phyloP scores from a whole-genome alignment of 2,797 vertebrate genomes.

The Characodon lateralis region DNA sequence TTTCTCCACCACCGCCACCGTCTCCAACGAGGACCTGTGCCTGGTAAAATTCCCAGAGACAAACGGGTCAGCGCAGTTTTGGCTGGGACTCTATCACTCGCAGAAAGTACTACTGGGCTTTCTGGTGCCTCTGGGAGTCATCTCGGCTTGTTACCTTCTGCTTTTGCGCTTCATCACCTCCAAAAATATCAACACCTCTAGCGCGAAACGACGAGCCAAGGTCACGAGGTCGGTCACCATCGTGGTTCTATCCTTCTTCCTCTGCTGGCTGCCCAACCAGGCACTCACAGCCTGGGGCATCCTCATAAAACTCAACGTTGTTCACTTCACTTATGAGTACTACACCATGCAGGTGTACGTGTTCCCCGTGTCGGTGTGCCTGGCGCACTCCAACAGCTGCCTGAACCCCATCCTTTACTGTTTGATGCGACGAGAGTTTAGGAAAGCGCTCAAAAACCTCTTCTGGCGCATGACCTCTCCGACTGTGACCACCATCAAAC shows the following conservation, averaged over 20 bases:
- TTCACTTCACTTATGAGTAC: conserved; percentile 91
- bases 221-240: conserved; percentile 94
- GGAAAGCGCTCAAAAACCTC: conserved; percentile 89
- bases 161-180: conserved; percentile 89
- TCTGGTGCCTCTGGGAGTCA: conserved; percentile 85
- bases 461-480: conserved; percentile 90
- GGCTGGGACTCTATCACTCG: conserved; percentile 91
- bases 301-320: conserved; percentile 91
- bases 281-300: conserved; percentile 93
- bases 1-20: conserved; percentile 88
- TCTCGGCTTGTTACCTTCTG: conserved; percentile 88
- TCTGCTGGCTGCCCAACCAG: conserved; percentile 98
- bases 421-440: conserved; percentile 93
- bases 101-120: conserved; percentile 95
- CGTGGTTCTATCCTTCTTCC: conserved; percentile 93
- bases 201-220: conserved; percentile 88
- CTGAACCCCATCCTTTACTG: conserved; percentile 95
- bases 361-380: conserved; percentile 93
- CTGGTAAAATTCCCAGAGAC: conserved; percentile 89
- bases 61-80: conserved; percentile 85
- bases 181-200: conserved; percentile 82
- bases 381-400: conserved; percentile 97
- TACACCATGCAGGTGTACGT: conserved; percentile 92
- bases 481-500: conserved; percentile 84
- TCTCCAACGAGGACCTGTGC: conserved; percentile 90